phyloP scores from a whole-genome alignment of 2,797 vertebrate species.

The Linurgus olivaceus region DNA sequence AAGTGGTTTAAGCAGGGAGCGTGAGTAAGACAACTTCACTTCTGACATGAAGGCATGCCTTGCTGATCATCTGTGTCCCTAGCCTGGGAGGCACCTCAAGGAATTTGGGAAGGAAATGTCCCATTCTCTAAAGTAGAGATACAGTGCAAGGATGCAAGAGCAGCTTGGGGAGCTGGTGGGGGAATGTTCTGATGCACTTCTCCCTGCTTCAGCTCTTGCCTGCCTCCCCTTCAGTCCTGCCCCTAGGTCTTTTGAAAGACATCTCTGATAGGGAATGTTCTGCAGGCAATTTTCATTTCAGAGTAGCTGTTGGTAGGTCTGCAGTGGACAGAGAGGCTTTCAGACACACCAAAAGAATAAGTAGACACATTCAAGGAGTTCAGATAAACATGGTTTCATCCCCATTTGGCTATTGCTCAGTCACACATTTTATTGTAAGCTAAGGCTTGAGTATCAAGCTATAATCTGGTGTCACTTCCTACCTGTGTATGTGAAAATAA shows the following conservation, averaged over 20 bases:
- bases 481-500: background rate
- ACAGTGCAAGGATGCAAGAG: background rate
- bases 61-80: background rate
- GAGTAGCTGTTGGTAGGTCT: background rate
- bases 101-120: background rate
- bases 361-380: background rate
- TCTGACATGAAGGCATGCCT: background rate
- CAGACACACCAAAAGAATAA: background rate
- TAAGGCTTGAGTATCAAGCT: background rate
- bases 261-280: background rate
- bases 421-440: background rate
- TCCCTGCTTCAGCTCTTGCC: background rate
- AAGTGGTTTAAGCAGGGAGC: background rate
- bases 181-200: background rate
- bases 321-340: background rate
- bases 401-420: background rate
- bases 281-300: background rate
- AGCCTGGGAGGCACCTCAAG: background rate
- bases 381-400: background rate
- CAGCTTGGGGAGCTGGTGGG: background rate
- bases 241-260: background rate
- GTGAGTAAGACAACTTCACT: background rate
- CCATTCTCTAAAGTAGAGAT: background rate
- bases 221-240: background rate
- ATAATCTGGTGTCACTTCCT: background rate